Percentiles rank a stretch among this genome's conserved stretches.
These are phyloP conservation scores for Camelus dromedarius DNA, from an alignment of 2,113 vertebrate species.

Conservation along the genomic window DNA sequence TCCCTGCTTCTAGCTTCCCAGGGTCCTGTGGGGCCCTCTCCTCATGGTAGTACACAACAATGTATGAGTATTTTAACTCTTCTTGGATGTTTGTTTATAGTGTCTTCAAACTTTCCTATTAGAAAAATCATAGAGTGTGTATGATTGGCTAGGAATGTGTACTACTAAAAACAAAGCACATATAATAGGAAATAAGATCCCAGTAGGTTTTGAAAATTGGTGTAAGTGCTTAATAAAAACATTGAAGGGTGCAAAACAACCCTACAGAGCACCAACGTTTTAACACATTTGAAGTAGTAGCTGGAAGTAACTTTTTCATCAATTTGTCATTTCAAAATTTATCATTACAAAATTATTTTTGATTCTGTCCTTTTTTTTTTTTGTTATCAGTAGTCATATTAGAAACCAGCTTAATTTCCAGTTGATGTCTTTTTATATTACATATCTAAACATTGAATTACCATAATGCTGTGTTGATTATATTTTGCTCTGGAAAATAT, in stretches of 20 bases:
- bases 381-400: neutral
- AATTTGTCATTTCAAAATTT: neutral
- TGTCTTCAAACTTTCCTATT: neutral
- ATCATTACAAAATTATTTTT: neutral
- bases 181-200: neutral
- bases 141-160: neutral
- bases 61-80: neutral
- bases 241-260: neutral
- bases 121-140: neutral
- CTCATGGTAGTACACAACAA: neutral
- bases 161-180: neutral
- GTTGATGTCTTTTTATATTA: neutral
- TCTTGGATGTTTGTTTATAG: neutral
- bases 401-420: neutral
- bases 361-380: neutral
- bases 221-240: neutral
- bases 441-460: neutral
- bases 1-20: neutral
- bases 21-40: neutral
- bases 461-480: neutral
- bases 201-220: neutral
- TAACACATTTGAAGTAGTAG: neutral
- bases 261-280: neutral
- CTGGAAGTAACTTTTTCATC: neutral
- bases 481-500: constrained; percentile 56